These are phyloP conservation scores for Jacana jacana DNA, from an alignment of 2,113 vertebrate species.

Conservation along the genomic window DNA sequence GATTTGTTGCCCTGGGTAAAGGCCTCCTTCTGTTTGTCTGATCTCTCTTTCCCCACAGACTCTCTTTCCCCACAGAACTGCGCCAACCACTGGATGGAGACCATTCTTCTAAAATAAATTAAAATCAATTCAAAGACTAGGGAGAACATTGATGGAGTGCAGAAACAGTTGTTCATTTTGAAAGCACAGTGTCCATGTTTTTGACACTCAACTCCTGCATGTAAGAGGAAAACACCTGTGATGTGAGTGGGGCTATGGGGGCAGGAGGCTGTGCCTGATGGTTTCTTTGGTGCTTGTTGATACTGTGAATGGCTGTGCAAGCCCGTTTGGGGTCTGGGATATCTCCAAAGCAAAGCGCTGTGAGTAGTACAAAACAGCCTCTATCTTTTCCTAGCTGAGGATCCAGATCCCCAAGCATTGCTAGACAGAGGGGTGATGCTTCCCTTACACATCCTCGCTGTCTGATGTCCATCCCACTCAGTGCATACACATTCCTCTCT, in stretches of 20 bases:
- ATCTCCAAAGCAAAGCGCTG: neutral
- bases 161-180: neutral
- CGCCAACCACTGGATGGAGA: neutral
- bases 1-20: neutral
- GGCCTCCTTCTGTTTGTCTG: neutral
- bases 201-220: neutral
- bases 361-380: neutral
- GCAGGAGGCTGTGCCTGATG: neutral
- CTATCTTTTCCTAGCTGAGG: neutral
- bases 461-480: neutral
- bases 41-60: neutral
- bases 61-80: neutral
- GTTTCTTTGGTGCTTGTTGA: neutral
- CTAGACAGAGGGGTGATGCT: neutral
- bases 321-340: neutral
- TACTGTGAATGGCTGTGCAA: neutral
- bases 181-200: neutral
- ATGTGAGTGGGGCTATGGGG: neutral
- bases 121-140: neutral
- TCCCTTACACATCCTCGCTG: neutral
- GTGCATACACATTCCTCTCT: neutral
- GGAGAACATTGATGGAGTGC: neutral
- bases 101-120: neutral
- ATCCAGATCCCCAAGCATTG: fast-evolving
- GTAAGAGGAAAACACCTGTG: neutral